Base-by-base conservation (phyloP, 2,113 vertebrate genomes). In the Plecturocebus donacophilus region DNA sequence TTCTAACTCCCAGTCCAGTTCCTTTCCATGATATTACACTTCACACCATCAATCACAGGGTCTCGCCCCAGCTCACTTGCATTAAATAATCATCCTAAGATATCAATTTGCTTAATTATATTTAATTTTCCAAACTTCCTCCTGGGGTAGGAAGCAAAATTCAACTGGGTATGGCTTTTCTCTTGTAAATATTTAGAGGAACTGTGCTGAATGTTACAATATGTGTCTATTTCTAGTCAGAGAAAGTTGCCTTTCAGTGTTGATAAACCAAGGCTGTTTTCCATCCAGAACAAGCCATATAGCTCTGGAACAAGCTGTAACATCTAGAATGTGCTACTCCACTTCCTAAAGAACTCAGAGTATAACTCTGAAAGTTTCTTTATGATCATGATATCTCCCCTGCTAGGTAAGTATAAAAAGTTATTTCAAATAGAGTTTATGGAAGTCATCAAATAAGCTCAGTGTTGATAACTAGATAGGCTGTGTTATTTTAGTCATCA, bases 111-210 rank as follows among this genome's bases (percentile, higher is more conserved):
- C n/a, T 89, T 86, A 56, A 84, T 90, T 96, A 19, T 77, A 87
- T 82, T 96, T 66, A 90, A 85, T 93, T 87, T 38, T 54, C 32
- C 56, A 68, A 94, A 80, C 70, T 76, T 84, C 70, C 56, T 89
- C 49, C 75, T 81, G 81, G 75, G 88, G 19, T 58, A 66, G 70
- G 73, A 95, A 42, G 42, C 13, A n/a, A 84, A 91, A n/a, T 7
- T 30, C 38, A 80, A 52, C 64, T 45, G 13, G 45, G 45, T 47
- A 58, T 66, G 75, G 66, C 73, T 87, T 96, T 85, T 76, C 42
- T 92, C 42, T 84, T 82, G 45, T 86, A 71, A 87, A 85, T 92
- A 90, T 95, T 85, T 94, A 84, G 79, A 96, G 73, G 79, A 93
- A 77, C 70, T 47, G 19, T 54, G 8, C 76, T 58, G 13, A 84